Evolutionary conservation across 2,113 vertebrate species (phyloP), one percentile per base, ranked within the genome.

Genomic region (Heteronetta atricapilla): DNA sequence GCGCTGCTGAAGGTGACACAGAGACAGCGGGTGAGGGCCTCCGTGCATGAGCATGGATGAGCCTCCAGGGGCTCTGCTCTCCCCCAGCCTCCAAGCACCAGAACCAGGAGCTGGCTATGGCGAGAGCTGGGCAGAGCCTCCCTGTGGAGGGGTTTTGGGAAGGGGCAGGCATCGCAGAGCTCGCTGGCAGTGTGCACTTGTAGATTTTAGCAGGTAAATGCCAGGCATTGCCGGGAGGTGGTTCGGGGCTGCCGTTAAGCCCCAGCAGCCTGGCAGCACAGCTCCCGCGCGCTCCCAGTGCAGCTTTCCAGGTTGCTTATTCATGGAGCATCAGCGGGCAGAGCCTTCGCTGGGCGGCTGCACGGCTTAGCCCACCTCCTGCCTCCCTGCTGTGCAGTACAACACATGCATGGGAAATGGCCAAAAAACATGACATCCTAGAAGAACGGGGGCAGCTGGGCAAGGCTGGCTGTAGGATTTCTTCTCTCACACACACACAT

Each of bases 1-100:
- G 77, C 42, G 3, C 69, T 46, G 87, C 75, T 73, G 50, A 20
- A 60, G 86, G 92, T 60, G 88, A 82, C 89, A 86, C 69, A 8
- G 69, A 34, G 62, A 46, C 76, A 48, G 44, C 4, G 11, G 46
- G 70, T 2, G 2, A 79, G 34, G 60, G 67, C 19, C 72, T 48
- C 67, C 2, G 0, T 11, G 29, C 74, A 44, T 0, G 5, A n/a
- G 34, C 0, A 1, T 88, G 58, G 58, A 88, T 0, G 1, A 92
- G 34, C 14, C 42, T 42, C 56, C 12, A 16, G 11, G 13, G 48
- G 36, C 50, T 48, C 0, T 0, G 52, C 82, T 91, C 21, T 1
- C 1, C 42, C 12, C 2, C 56, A 36, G 68, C 33, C 67, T 38
- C 58, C 67, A 25, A 73, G 91, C 63, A 2, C 53, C 2, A 1